Evolutionary conservation across 2,113 vertebrate genomes (phyloP).

Genomic region (Dunckerocampus dactyliophorus): DNA sequence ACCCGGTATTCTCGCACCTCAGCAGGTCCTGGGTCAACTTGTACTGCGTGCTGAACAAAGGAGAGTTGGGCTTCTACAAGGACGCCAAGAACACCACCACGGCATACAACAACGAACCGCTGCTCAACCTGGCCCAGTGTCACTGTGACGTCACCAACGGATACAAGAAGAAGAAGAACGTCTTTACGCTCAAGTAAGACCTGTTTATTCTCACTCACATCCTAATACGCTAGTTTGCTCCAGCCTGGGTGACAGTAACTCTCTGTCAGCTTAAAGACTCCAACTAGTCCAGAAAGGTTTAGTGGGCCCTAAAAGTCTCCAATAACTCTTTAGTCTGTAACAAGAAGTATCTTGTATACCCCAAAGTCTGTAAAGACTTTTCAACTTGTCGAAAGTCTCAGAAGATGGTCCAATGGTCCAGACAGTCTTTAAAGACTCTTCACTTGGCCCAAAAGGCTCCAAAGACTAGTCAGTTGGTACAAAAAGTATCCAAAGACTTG

Average conservation of each 20-base stretch:
- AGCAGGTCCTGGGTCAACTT: conserved; percentile 93
- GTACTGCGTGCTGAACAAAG: conserved; percentile 90
- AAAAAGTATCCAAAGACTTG: background rate
- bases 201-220: too few relatives aligned
- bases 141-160: conserved; percentile 84
- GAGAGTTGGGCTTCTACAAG: conserved; percentile 93
- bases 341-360: background rate
- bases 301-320: background rate
- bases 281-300: too few relatives aligned
- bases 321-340: background rate
- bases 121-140: conserved; percentile 81
- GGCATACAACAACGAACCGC: conserved; percentile 82
- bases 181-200: conserved; percentile 90
- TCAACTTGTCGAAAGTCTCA: background rate
- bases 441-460: background rate
- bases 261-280: too few relatives aligned
- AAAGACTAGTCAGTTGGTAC: background rate
- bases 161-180: conserved; percentile 97
- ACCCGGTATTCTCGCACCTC: conserved; percentile 39
- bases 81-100: conserved; percentile 80
- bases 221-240: too few relatives aligned
- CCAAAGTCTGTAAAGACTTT: background rate
- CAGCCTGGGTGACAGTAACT: background rate
- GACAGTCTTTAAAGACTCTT: background rate
- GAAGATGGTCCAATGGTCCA: background rate